Evolutionary conservation across 2,888 invertebrate species (phyloP).

Genomic region (Nomada flava): DNA sequence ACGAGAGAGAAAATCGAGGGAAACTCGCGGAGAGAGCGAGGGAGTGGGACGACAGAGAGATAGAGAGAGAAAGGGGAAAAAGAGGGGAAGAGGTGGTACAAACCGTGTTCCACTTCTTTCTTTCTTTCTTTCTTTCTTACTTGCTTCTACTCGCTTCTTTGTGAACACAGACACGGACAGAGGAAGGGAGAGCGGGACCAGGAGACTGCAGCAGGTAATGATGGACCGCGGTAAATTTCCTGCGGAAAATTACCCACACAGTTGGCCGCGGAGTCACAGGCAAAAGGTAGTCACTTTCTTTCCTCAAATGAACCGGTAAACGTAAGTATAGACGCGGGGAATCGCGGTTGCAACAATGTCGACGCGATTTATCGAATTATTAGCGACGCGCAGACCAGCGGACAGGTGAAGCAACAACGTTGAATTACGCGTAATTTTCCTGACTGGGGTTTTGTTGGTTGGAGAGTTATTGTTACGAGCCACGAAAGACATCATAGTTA

Average conservation of each 20-base stretch:
- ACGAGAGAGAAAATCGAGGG: slow-evolving; percentile 16
- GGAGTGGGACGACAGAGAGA: slow-evolving; percentile 30
- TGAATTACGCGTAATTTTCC: neutral
- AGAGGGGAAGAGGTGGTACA: slow-evolving; percentile 41
- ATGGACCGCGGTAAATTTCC: slow-evolving; percentile 75
- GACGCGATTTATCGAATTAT: slow-evolving; percentile 50
- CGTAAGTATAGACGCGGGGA: slow-evolving; percentile 30
- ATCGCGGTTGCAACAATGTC: slow-evolving; percentile 31
- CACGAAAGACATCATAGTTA: neutral
- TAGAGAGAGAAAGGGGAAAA: slow-evolving; percentile 18
- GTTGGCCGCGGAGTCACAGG: slow-evolving; percentile 64
- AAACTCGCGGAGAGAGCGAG: slow-evolving; percentile 18
- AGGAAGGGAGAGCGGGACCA: slow-evolving; percentile 24
- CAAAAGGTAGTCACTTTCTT: slow-evolving; percentile 64
- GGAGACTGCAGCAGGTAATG: slow-evolving; percentile 70
- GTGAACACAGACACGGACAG: slow-evolving; percentile 64
- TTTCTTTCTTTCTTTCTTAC: slow-evolving; percentile 43
- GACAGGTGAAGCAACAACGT: neutral
- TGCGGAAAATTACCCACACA: slow-evolving; percentile 72
- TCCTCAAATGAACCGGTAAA: slow-evolving; percentile 13
- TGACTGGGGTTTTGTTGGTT: neutral
- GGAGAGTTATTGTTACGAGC: neutral
- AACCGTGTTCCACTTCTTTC: slow-evolving; percentile 43
- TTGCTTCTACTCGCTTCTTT: slow-evolving; percentile 50
- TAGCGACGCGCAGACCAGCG: slow-evolving; percentile 3